These are phyloP conservation scores for Salvelinus fontinalis DNA, from an alignment of 2,113 vertebrate genomes.

Conservation along the genomic window DNA sequence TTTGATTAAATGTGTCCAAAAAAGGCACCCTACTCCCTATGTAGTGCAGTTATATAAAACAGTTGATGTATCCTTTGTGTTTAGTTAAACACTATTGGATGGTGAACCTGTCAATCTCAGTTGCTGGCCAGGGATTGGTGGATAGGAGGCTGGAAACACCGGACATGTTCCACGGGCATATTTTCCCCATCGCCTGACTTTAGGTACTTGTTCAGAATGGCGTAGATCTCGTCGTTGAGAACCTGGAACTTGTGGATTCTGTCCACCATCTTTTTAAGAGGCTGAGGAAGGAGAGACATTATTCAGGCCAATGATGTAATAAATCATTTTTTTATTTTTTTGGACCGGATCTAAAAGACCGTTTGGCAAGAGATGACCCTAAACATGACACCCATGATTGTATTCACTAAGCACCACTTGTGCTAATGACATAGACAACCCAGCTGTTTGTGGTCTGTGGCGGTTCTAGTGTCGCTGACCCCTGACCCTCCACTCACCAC, in stretches of 20 bases:
- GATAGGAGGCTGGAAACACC: conserved; percentile 97
- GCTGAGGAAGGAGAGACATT: conserved; percentile 64
- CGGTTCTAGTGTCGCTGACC: background rate
- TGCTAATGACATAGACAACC: no score
- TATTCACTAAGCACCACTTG: no score
- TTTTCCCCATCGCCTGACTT: conserved; percentile 93
- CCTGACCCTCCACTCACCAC: conserved; percentile 80
- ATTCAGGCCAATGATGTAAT: no score
- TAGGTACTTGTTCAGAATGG: conserved; percentile 93
- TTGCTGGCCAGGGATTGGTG: conserved; percentile 97
- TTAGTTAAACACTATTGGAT: conserved; percentile 28
- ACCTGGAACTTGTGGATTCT: conserved; percentile 97
- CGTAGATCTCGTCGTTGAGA: conserved; percentile 93
- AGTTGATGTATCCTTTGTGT: no score
- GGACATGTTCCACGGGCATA: conserved; percentile 93
- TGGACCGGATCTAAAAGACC: no score
- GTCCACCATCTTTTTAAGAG: conserved; percentile 98
- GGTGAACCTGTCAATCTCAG: no score
- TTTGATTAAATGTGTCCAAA: background rate
- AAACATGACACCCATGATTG: no score
- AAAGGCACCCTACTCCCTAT: no score
- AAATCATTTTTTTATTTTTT: no score
- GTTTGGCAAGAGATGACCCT: no score
- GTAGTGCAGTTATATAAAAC: no score
- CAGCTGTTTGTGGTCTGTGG: no score